Base-by-base conservation (phyloP, 2,888 invertebrate species). In the Dysmachus trigonus region DNA sequence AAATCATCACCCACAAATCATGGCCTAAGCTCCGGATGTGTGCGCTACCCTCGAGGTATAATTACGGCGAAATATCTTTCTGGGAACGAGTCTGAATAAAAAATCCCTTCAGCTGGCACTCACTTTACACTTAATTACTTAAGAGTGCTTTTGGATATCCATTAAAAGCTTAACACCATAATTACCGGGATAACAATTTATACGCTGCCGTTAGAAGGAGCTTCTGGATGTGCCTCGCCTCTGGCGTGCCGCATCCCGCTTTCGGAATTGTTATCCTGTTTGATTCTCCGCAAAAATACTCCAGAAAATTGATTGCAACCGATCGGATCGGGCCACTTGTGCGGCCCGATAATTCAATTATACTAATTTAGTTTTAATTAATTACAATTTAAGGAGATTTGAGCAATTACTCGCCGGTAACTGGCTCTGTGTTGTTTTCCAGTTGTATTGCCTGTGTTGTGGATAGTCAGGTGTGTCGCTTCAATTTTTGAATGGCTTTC, bases 101-200 rank as follows among this genome's bases (percentile, higher is more conserved):
- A 71, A 83, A 83, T 41, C 30, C 53, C 72, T 72, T 41, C 83
- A 72, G 71, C 72, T 83, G 83, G 72, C 83, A 41, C 72, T 72
- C 71, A 83, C 72, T 83, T 83, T 38, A 83, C 83, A 83, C 83
- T 83, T 83, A 83, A 83, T 83, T 83, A 83, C 83, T 83, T 83
- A 83, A 83, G 83, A 83, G 83, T 72, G 83, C 83, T 83, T 83
- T 83, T 72, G 83, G 83, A 83, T 83, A 83, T 82, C 83, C 83
- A 83, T 83, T 83, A 83, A 83, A 72, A 83, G 83, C 83, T 83
- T 83, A 83, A 72, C 83, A 72, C 83, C 83, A 83, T 83, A 83
- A 83, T 83, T 83, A 83, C 83, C 72, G 30, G 72, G 47, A 83
- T 83, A 83, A 83, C 83, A 83, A 83, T 83, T 83, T 83, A 83